Evolutionary conservation across 2,888 invertebrate species (phyloP), one percentile per base, ranked within the genome.

Genomic region (Anthophora plumipes): DNA sequence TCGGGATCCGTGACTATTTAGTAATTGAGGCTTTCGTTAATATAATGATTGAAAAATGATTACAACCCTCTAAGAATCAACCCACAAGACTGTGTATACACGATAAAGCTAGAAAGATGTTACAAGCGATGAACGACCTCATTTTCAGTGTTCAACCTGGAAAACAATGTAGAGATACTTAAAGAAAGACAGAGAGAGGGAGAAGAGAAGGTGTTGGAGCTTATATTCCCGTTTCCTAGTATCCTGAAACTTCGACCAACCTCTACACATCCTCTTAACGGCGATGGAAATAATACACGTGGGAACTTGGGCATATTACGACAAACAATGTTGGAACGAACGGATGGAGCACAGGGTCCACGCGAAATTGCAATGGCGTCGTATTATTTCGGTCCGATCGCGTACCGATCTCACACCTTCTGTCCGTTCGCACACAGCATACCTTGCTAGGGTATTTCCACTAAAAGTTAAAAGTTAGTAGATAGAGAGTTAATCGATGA

Each of bases 271-370:
- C 79, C 83, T 77, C 85, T 83, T 82, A 82, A 66, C 78, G 60
- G 72, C 64, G 52, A 75, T 60, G 61, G 80, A 82, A 86, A 85
- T 88, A 88, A 88, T 87, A 83, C 85, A 82, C 85, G 87, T 88
- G 85, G 84, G 87, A 87, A 87, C 77, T 80, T 71, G 46, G 69
- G 71, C 83, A 81, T 83, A 81, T 83, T 88, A 88, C 88, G 80
- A 77, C 82, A 74, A 77, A 72, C 66, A 82, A 64, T 70, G 68
- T 31, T 67, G 79, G 78, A 86, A 85, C 85, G 81, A 87, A 72
- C 64, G 75, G 76, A 80, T 79, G 71, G 85, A 59, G 77, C 77
- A 60, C 72, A 37, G 43, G 73, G 75, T 71, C 59, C 66, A 50
- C 20, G 83, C 84, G 82, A 82, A 87, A 87, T 83, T 87, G 85